Base-by-base conservation (phyloP, 2,113 vertebrate genomes). In the Callithrix jacchus region DNA sequence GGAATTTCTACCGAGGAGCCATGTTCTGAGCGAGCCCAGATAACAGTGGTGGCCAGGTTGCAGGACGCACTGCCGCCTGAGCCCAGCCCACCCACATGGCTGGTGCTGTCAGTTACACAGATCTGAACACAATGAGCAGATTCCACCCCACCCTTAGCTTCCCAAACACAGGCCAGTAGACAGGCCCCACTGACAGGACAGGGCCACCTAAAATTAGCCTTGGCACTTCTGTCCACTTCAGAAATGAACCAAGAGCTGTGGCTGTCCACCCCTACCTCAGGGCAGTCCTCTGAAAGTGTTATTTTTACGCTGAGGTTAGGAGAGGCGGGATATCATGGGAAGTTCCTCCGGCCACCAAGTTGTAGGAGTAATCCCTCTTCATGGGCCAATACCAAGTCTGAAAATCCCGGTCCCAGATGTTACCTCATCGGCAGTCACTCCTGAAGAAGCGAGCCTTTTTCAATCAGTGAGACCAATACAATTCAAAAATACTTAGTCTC, bases 401-500 rank as follows among this genome's bases (percentile, higher is more conserved):
- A 81, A 71, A 58, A 76, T 17, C 73, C 61, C 42, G 74, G 47
- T n/a, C n/a, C 30, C 32, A 84, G 61, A 4, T 3, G 45, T 32
- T 14, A 42, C 32, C 7, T 35, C 58, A 40, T 32, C 17, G 0
- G 0, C 49, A 45, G 27, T 71, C 47, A 14, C 20, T 68, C 18
- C 49, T 13, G 13, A 40, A 45, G 49, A 68, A 30, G 40, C 4
- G 10, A 27, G 10, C 17, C 84, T 70, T 83, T 74, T 87, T 56
- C 74, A 76, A 49, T n/a, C 85, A 23, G 4, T 10, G 58, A 90
- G 25, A 66, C 25, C 80, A 54, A n/a, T 52, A 68, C 71, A 52
- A 14, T 37, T 20, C 30, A 8, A 9, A 35, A 45, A 6, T 32
- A 30, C 14, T 66, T 70, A n/a, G 20, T 16, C 68, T 56, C 73